Evolutionary conservation across 1,140 invertebrate genomes (phyloP), one percentile per base, ranked within the genome.

Genomic region (Mamestra configurata): DNA sequence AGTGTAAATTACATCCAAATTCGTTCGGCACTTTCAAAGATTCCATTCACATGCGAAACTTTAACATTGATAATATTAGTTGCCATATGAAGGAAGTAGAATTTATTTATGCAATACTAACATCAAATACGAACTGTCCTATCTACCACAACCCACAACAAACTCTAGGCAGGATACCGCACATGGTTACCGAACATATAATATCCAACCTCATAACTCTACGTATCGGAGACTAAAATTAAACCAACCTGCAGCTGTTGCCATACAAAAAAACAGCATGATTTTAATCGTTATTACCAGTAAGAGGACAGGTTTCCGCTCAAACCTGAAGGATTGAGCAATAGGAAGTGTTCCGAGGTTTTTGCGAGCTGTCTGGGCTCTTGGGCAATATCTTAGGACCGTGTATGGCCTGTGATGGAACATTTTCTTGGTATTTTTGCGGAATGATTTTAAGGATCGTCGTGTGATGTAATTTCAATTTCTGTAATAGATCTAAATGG

Each of bases 401-500:
- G 8, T 70, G n/a, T 37, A 46, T 27, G 13, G 66, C 0, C 0
- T 11, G 1, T 55, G 66, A 70, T 70, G 66, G 13, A 70, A 49
- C 66, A 70, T 70, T 46, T 70, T 70, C 66, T 70, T 24, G 11
- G 66, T 46, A 46, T 70, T 46, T 66, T 43, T 40, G 27, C 61
- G 31, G 61, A 40, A 40, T 66, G 61, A 10, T 57, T n/a, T 13
- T 55, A 55, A 27, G 27, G 22, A 27, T 31, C 27, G 18, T 27
- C 24, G 22, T 22, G 4, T 66, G 37, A 66, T 31, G 61, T 66
- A 31, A 40, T 10, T 66, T 40, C 35, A 31, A 40, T 10, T 66
- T 40, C 35, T 5, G 59, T 64, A 64, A 64, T 40, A 66, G n/a
- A 40, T 40, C 4, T 40, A 22, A 40, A 8, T 10, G 59, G 35